phyloP scores from a whole-genome alignment of 37 sponge, comb jelly and placozoan genomes.

The Amphimedon queenslandica region DNA sequence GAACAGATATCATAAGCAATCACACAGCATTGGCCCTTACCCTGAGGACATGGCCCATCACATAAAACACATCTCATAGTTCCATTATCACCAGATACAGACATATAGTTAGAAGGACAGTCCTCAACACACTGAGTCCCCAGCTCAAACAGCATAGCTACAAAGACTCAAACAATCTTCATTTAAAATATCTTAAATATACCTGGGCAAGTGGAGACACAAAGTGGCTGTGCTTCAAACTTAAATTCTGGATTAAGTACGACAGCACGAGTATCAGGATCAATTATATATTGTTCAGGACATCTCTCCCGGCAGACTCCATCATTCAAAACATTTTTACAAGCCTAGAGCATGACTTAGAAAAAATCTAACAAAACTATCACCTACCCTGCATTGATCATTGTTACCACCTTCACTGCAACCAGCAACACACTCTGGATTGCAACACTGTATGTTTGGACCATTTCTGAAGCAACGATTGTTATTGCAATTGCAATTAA shows the following conservation, averaged over 20 bases:
- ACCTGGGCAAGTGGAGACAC: constrained; percentile 55
- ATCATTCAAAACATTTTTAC: constrained; percentile 53
- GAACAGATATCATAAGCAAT: neutral
- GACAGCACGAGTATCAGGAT: constrained; percentile 9
- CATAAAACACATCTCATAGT: constrained; percentile 15
- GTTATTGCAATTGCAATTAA: neutral
- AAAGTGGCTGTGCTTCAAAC: constrained; percentile 33
- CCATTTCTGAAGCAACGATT: constrained; percentile 19
- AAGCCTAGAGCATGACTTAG: constrained; percentile 32
- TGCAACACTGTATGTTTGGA: constrained; percentile 30
- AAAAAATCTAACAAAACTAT: neutral
- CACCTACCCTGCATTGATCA: constrained; percentile 33
- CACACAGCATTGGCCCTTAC: neutral
- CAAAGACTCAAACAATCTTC: neutral
- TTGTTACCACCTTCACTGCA: constrained; percentile 35
- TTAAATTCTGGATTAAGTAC: constrained; percentile 44
- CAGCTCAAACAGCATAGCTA: constrained; percentile 9
- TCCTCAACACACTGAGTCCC: constrained; percentile 25
- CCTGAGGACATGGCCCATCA: constrained; percentile 28
- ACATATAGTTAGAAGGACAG: constrained; percentile 24
- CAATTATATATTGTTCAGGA: constrained; percentile 32
- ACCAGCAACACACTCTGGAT: constrained; percentile 57
- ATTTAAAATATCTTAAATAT: neutral
- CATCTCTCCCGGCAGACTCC: constrained; percentile 61
- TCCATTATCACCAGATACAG: neutral